Conservation (phyloP, 2,888 invertebrate species). For the Acanthosoma haemorrhoidale region DNA sequence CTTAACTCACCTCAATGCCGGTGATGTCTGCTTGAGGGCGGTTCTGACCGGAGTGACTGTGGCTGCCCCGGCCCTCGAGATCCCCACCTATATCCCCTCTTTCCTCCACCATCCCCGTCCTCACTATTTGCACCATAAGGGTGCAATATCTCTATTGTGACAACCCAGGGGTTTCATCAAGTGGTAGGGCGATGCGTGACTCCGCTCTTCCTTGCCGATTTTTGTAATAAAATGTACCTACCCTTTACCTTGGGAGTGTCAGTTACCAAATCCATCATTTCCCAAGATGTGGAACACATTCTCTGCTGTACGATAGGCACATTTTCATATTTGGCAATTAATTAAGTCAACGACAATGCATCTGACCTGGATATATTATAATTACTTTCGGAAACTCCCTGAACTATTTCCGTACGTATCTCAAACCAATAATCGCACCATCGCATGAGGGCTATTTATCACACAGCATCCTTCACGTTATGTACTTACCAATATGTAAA, state of each 20-base stretch:
- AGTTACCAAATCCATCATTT: neutral
- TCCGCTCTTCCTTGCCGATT: neutral
- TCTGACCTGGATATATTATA: no score
- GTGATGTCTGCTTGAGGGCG: slow-evolving; percentile 1
- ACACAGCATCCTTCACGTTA: no score
- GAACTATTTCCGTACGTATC: no score
- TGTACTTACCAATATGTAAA: no score
- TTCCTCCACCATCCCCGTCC: neutral
- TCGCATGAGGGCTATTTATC: no score
- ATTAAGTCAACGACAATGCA: no score
- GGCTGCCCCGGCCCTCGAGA: neutral
- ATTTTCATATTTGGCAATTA: neutral
- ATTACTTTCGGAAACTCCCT: no score
- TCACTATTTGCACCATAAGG: no score
- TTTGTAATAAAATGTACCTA: neutral
- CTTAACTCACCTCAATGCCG: slow-evolving; percentile 11
- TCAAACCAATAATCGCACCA: no score
- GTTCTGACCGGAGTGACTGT: slow-evolving; percentile 8
- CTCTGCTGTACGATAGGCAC: neutral
- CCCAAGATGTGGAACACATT: neutral
- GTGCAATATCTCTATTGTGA: slow-evolving; percentile 4
- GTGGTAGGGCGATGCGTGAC: neutral
- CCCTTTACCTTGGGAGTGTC: neutral
- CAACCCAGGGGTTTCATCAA: slow-evolving; percentile 10
- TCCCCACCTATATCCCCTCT: neutral